Percentiles rank a stretch among this genome's conserved stretches.
Evolutionary conservation across 2,888 invertebrate species (phyloP).

Genomic region (Chaetogeoica ovagalla): DNA sequence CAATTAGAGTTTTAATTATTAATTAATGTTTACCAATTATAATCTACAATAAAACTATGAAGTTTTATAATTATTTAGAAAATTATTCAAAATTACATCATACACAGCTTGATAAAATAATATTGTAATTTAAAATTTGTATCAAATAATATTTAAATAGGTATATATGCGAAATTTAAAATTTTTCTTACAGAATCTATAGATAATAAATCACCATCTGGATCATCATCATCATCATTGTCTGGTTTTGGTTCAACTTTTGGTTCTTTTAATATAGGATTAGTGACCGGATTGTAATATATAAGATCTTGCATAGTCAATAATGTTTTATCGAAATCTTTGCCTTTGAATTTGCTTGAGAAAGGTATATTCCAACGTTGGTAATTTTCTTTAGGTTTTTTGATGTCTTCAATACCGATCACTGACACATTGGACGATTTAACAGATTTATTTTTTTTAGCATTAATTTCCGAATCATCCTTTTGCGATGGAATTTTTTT

Average conservation of each 20-base stretch:
- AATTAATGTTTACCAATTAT: too few species aligned
- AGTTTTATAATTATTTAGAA: too few species aligned
- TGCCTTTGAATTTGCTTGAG: conserved; percentile 62
- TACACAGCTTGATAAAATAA: too few species aligned
- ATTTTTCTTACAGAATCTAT: conserved; percentile 23
- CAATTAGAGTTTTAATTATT: too few species aligned
- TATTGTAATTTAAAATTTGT: too few species aligned
- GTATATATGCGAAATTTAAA: not conserved
- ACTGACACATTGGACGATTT: conserved; percentile 29
- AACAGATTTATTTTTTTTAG: conserved; percentile 10
- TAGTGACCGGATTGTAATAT: conserved; percentile 81
- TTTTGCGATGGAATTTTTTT: not conserved
- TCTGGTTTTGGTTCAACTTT: conserved; percentile 35
- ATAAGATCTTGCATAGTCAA: conserved; percentile 92
- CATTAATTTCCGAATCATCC: not conserved
- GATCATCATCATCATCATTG: conserved; percentile 14
- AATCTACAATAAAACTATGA: too few species aligned
- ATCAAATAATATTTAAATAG: not conserved
- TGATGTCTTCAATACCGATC: conserved; percentile 13
- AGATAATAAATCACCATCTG: conserved; percentile 39
- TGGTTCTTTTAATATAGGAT: conserved; percentile 66
- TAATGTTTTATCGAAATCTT: conserved; percentile 67
- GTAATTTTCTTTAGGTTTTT: conserved; percentile 50
- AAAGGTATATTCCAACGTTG: conserved; percentile 52
- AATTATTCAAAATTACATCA: too few species aligned